Percentiles rank a stretch among this genome's conserved stretches.
Conservation (phyloP, 2,797 vertebrate species). For the Rhincodon typus region DNA sequence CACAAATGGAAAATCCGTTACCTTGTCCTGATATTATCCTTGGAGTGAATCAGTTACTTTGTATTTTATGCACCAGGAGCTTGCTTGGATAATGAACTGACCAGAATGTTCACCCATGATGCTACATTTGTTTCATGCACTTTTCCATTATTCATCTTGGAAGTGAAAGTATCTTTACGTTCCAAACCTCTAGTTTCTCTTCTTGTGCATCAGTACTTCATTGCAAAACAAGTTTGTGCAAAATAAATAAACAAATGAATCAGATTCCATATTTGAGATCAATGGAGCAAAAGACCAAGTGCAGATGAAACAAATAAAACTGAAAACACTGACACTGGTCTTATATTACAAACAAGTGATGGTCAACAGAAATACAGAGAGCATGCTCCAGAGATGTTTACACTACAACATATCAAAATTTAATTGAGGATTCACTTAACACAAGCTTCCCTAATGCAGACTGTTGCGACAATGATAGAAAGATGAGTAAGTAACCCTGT, state of each 20-base stretch:
- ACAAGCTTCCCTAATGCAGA: not conserved
- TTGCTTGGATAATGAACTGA: not conserved
- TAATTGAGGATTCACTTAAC: not conserved
- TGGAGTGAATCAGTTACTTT: not conserved
- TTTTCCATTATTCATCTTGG: not conserved
- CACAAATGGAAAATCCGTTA: not conserved
- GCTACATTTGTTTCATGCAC: conserved; percentile 22
- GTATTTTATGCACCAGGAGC: not conserved
- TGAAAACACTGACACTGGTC: not conserved
- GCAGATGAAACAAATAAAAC: not conserved
- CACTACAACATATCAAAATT: not conserved
- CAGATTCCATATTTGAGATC: not conserved
- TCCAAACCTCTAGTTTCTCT: not conserved
- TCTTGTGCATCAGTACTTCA: not conserved
- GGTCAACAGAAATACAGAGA: not conserved
- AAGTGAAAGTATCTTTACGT: not conserved
- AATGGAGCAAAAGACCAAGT: not conserved
- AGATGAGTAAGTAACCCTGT: not conserved
- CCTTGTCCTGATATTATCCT: not conserved
- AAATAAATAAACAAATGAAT: not conserved
- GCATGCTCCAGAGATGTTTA: not conserved
- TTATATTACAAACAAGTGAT: not conserved
- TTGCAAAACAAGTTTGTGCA: not conserved
- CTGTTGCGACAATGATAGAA: not conserved
- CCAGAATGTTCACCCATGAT: not conserved